Percentiles rank a stretch among this genome's conserved stretches.
Conservation (phyloP, 1,140 invertebrate species). For the Trinorchestia longiramus region DNA sequence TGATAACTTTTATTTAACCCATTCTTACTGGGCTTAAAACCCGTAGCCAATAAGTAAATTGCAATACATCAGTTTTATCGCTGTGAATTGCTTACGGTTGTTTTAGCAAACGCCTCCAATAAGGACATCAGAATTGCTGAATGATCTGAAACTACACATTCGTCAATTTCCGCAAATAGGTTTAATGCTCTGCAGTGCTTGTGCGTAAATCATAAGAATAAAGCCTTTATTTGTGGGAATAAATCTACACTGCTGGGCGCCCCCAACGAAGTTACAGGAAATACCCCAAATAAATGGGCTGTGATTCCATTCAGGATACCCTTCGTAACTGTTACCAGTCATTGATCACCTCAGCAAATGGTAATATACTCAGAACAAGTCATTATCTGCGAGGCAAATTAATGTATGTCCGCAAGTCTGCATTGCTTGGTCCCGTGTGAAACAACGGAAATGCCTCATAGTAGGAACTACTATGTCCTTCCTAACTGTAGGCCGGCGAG, state of each 20-base stretch:
- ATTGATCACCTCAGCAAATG: neutral
- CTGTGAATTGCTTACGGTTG: too few species aligned
- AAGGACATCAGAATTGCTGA: neutral
- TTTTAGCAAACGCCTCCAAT: neutral
- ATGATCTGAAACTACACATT: neutral
- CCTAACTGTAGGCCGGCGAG: neutral
- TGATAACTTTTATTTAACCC: too few species aligned
- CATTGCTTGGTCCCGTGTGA: neutral
- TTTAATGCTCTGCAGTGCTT: neutral
- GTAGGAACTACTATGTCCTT: neutral
- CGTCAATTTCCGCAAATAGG: neutral
- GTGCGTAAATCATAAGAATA: neutral
- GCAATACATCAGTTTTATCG: too few species aligned
- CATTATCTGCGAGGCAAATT: neutral
- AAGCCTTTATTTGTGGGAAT: neutral
- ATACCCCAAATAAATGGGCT: neutral
- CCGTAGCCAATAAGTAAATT: too few species aligned
- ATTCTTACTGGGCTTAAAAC: too few species aligned
- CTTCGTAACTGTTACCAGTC: neutral
- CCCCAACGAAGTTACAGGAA: neutral
- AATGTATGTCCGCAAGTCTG: neutral
- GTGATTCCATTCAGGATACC: neutral
- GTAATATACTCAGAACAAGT: neutral
- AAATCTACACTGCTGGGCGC: neutral
- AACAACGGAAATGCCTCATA: neutral